Evolutionary conservation across 2,888 invertebrate genomes (phyloP), one percentile per base, ranked within the genome.

Genomic region (Nemotelus nigrinus): DNA sequence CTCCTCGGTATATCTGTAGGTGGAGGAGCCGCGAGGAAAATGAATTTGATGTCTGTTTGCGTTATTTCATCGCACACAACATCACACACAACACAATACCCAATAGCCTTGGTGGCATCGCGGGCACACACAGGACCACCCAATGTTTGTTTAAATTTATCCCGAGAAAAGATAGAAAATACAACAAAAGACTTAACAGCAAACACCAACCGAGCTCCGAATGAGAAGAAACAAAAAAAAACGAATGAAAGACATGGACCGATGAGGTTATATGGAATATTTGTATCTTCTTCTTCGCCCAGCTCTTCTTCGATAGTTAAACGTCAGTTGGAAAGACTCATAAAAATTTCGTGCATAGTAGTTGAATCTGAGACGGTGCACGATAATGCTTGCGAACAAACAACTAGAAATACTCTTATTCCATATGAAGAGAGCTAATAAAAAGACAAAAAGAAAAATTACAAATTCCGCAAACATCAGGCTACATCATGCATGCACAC

Each of bases 91-190:
- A 25, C 25, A 25, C 25, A 25, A 25, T 25, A 25, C 25, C 25
- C 25, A 25, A 25, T 25, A 25, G 25, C 25, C 25, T 25, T 25
- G 25, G 25, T 25, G 25, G 25, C 25, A 25, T 25, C 25, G 25
- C 25, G 25, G 25, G 25, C 25, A 25, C 25, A 60, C 76, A 67
- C 77, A 77, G 77, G 77, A 77, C 77, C 77, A 77, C 77, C 77
- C 77, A 77, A 77, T 77, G 70, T 77, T 77, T 77, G 77, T 77
- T 77, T 77, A 77, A 77, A 77, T 77, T 77, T 70, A 70, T 45
- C 77, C 60, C 45, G 64, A 68, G 48, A 10, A 68, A 65, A 50
- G 76, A 75, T 45, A 63, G 74, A 74, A 60, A 60, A 60, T 63
- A 57, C 47, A 72, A 72, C 60, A 72, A 72, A 72, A 72, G 60